These are phyloP conservation scores for Myioborus melanocephalus DNA, from an alignment of 2,797 vertebrate genomes.

Conservation along the genomic window DNA sequence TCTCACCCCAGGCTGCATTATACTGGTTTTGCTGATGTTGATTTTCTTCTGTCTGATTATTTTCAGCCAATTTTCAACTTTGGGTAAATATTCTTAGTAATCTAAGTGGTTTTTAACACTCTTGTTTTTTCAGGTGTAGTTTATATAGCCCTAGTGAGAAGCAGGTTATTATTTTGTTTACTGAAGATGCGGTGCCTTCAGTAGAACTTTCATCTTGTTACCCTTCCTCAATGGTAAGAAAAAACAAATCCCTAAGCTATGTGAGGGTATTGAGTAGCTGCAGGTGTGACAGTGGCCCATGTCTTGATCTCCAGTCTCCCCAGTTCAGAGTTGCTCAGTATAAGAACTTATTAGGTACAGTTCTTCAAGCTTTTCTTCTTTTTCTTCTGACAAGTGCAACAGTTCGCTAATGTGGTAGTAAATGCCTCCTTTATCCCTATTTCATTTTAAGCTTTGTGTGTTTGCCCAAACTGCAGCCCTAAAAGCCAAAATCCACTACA, in stretches of 20 bases:
- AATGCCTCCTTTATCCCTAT: neutral
- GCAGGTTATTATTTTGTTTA: neutral
- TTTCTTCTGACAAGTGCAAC: fast-evolving
- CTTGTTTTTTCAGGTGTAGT: neutral
- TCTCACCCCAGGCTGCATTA: fast-evolving
- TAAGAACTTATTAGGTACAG: fast-evolving
- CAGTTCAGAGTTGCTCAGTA: neutral
- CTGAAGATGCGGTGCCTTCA: neutral
- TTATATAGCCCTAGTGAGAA: neutral
- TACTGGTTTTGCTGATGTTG: fast-evolving
- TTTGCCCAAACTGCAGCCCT: neutral
- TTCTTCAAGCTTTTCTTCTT: neutral
- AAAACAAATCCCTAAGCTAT: neutral
- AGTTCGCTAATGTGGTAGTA: neutral
- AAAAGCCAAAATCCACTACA: neutral
- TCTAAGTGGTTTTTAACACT: neutral
- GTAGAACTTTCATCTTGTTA: neutral
- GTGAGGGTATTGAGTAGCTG: neutral
- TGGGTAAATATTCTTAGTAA: neutral
- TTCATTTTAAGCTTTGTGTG: neutral
- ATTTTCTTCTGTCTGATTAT: neutral
- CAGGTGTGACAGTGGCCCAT: neutral
- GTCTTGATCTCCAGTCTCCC: neutral
- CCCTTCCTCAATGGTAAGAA: neutral
- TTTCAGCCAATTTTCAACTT: neutral